A percentile compares a stretch with the other conserved stretches of the same genome.
phyloP scores from a whole-genome alignment of 2,797 vertebrate species.

The Amniataba percoides region DNA sequence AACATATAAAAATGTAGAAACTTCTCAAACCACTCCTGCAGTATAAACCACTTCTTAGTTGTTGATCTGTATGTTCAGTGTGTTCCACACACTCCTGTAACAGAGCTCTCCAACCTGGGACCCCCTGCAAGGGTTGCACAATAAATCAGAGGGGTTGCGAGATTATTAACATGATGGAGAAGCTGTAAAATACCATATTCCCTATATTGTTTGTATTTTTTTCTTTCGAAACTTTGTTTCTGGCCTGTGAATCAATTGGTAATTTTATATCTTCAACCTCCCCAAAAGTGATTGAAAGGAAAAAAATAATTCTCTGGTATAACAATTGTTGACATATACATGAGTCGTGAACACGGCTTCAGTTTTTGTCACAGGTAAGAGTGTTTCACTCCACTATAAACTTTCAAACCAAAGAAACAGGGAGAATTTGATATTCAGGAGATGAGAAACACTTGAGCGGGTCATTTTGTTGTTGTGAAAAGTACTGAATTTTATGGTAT shows the following conservation, averaged over 20 bases:
- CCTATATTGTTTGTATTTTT: background rate
- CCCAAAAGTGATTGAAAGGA: background rate
- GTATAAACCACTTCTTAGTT: background rate
- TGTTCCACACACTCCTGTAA: background rate
- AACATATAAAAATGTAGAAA: background rate
- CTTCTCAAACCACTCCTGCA: background rate
- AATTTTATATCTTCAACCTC: background rate
- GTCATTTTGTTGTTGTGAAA: background rate
- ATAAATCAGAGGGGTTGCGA: background rate
- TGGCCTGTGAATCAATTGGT: background rate
- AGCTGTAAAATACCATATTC: background rate
- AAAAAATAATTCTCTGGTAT: background rate
- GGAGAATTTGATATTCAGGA: background rate
- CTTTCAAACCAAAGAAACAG: background rate
- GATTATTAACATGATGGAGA: background rate
- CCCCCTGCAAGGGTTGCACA: background rate
- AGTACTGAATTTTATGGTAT: background rate
- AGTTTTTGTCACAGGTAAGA: background rate
- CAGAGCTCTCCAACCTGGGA: background rate
- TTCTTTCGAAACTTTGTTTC: background rate
- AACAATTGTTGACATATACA: background rate
- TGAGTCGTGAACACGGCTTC: background rate
- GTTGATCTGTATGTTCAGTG: background rate
- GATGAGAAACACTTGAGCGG: background rate
- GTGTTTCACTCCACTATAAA: background rate